Evolutionary conservation across 2,113 vertebrate species (phyloP).

Genomic region (Psilopsiagon aurifrons): DNA sequence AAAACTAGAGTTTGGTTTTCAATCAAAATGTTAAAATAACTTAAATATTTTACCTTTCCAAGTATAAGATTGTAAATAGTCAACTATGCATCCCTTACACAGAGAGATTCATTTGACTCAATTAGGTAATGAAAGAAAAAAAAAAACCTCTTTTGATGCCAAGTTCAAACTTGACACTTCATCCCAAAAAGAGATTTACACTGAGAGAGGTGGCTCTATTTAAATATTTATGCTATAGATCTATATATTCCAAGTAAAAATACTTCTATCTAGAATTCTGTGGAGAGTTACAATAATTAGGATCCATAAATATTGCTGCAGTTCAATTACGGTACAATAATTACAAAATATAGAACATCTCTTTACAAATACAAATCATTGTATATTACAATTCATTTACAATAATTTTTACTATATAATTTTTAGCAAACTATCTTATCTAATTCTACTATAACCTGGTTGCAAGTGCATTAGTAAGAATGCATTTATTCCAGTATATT

Average conservation of each 20-base stretch:
- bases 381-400: conserved; percentile 97
- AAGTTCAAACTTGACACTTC: conserved; percentile 74
- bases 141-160: conserved; percentile 54
- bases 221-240: conserved; percentile 77
- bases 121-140: conserved; percentile 38
- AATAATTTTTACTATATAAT: conserved; percentile 88
- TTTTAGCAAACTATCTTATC: conserved; percentile 87
- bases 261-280: conserved; percentile 77
- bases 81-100: conserved; percentile 77
- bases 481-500: conserved; percentile 88
- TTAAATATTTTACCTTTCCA: conserved; percentile 23
- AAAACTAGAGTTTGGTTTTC: conserved; percentile 28
- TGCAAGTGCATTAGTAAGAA: conserved; percentile 89
- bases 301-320: conserved; percentile 96
- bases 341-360: conserved; percentile 99
- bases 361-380: conserved; percentile 96
- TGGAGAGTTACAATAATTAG: conserved; percentile 83
- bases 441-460: conserved; percentile 89
- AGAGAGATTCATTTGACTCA: conserved; percentile 62
- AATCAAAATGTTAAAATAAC: conserved; percentile 12
- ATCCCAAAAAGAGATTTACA: conserved; percentile 76
- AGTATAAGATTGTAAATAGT: conserved; percentile 51
- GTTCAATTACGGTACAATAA: conserved; percentile 92
- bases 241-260: conserved; percentile 83
- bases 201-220: conserved; percentile 81